Evolutionary conservation across 2,888 invertebrate genomes (phyloP).

Genomic region (Polietes domitor): DNA sequence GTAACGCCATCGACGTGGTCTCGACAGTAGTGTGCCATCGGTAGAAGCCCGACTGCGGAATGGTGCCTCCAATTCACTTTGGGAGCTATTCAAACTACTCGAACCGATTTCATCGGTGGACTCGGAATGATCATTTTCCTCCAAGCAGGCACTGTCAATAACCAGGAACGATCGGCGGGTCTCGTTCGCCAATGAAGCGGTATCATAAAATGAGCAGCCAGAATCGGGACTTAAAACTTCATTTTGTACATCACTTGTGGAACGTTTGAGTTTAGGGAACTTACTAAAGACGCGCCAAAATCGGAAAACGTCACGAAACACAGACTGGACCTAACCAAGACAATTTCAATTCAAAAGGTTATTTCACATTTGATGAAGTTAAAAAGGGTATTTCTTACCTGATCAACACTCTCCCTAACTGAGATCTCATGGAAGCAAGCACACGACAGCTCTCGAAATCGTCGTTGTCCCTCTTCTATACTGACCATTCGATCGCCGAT

Average conservation of each 20-base stretch:
- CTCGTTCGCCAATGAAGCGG: constrained; percentile 73
- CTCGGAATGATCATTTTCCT: constrained; percentile 84
- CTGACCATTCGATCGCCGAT: constrained; percentile 90
- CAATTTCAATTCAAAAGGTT: no score
- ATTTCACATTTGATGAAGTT: neutral
- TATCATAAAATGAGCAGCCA: constrained; percentile 81
- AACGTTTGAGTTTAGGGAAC: constrained; percentile 84
- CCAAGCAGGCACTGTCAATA: constrained; percentile 84
- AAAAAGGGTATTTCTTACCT: constrained; percentile 84
- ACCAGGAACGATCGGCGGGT: constrained; percentile 78
- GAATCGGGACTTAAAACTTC: constrained; percentile 82
- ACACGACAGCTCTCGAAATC: constrained; percentile 90
- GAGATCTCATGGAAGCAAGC: constrained; percentile 93
- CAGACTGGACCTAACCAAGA: constrained; percentile 88
- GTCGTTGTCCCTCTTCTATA: constrained; percentile 87
- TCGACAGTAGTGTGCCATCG: constrained; percentile 84
- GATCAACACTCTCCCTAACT: constrained; percentile 91
- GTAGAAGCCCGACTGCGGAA: constrained; percentile 90
- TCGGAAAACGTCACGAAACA: constrained; percentile 88
- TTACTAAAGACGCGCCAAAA: constrained; percentile 89
- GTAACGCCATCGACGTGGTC: constrained; percentile 84
- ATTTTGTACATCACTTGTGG: constrained; percentile 83
- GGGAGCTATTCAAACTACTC: constrained; percentile 80
- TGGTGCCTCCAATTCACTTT: constrained; percentile 80
- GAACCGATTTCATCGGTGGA: constrained; percentile 82